Conservation (phyloP, 1,140 invertebrate genomes). For the Heliconius eleuchia region DNA sequence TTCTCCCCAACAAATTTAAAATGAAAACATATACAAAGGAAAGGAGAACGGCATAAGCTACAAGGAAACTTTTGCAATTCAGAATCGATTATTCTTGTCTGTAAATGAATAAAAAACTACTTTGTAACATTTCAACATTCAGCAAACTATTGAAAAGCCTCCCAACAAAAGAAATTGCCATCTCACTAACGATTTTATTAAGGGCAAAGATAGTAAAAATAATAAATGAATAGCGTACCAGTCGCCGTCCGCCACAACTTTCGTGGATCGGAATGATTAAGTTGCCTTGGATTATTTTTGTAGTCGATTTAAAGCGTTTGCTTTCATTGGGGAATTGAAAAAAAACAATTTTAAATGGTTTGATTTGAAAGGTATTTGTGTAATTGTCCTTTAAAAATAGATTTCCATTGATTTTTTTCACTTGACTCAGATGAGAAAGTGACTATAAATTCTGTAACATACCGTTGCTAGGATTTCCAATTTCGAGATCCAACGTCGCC, state of each 20-base stretch:
- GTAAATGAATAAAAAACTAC: conserved; percentile 11
- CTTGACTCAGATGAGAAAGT: background rate
- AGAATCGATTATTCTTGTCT: conserved; percentile 10
- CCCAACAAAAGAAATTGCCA: conserved; percentile 13
- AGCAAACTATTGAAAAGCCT: conserved; percentile 14
- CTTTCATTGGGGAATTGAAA: background rate
- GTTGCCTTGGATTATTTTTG: conserved; percentile 38
- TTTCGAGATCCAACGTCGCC: conserved; percentile 19
- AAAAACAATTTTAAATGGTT: background rate
- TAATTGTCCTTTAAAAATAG: background rate
- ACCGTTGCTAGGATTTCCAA: conserved; percentile 17
- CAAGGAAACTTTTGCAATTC: conserved; percentile 1
- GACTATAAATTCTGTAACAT: conserved; percentile 1
- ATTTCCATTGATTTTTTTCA: background rate
- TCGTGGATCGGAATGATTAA: conserved; percentile 44
- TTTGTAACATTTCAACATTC: conserved; percentile 11
- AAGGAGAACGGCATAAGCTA: background rate
- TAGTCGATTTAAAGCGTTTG: conserved; percentile 8
- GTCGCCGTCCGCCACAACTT: conserved; percentile 39
- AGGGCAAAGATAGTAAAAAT: conserved; percentile 36
- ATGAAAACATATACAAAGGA: background rate
- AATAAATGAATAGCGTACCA: conserved; percentile 43
- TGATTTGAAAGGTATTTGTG: background rate
- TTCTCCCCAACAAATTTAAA: background rate
- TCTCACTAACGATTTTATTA: conserved; percentile 41